Conservation (phyloP, 2,888 invertebrate species). For the Patella pellucida region DNA sequence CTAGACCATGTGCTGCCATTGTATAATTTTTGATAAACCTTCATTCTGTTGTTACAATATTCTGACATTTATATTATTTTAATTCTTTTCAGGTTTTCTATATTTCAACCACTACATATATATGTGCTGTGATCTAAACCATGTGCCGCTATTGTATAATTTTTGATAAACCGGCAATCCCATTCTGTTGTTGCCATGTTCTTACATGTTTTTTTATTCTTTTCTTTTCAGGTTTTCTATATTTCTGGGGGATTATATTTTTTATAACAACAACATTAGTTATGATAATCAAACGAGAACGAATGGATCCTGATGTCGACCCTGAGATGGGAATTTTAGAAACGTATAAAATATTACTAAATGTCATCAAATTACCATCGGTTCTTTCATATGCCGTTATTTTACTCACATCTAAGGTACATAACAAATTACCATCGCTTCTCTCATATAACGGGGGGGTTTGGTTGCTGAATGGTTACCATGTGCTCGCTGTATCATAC, state of each 20-base stretch:
- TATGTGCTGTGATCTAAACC: no score
- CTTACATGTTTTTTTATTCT: slow-evolving; percentile 24
- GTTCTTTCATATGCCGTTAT: slow-evolving; percentile 85
- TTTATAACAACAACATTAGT: slow-evolving; percentile 90
- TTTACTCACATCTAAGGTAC: slow-evolving; percentile 90
- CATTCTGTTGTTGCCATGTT: no score
- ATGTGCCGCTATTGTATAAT: no score
- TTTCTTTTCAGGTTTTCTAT: slow-evolving; percentile 81
- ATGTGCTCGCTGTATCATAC: no score
- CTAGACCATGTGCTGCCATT: no score
- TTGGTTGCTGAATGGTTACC: no score
- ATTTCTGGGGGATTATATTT: slow-evolving; percentile 95
- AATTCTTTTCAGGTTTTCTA: slow-evolving; percentile 86
- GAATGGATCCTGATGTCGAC: slow-evolving; percentile 72
- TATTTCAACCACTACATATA: slow-evolving; percentile 67
- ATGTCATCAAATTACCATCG: slow-evolving; percentile 86
- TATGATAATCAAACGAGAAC: slow-evolving; percentile 88
- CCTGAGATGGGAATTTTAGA: slow-evolving; percentile 74
- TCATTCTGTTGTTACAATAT: no score
- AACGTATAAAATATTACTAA: slow-evolving; percentile 86
- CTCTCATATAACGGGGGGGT: no score
- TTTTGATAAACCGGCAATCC: no score
- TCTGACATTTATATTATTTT: slow-evolving; percentile 25
- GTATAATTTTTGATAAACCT: no score
- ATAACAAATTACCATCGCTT: slow-evolving; percentile 16